Percentiles rank a stretch among this genome's conserved stretches.
phyloP scores from a whole-genome alignment of 1,140 invertebrate genomes.

The Campoletis sonorensis region DNA sequence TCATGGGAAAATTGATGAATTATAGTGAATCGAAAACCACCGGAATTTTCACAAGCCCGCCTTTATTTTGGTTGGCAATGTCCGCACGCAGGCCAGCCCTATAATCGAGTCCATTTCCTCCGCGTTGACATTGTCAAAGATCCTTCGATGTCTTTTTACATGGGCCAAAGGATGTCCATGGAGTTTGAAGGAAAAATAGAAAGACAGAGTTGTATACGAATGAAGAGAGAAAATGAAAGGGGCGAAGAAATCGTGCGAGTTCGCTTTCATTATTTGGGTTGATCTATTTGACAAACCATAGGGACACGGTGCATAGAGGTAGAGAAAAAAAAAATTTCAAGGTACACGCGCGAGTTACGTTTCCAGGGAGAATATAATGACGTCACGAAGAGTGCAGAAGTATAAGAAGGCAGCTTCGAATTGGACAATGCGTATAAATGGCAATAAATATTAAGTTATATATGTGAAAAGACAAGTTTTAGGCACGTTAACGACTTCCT shows the following conservation, averaged over 20 bases:
- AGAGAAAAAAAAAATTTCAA: background rate
- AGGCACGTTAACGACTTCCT: constrained; percentile 38
- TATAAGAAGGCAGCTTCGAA: background rate
- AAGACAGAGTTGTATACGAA: constrained; percentile 12
- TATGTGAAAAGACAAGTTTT: constrained; percentile 28
- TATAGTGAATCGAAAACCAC: background rate
- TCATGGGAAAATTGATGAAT: background rate
- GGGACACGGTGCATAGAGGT: background rate
- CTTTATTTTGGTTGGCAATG: constrained; percentile 34
- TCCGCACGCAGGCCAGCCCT: background rate
- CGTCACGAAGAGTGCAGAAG: constrained; percentile 4
- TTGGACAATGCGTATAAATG: constrained; percentile 16
- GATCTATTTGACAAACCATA: background rate
- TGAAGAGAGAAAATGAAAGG: background rate
- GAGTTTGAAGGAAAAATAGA: background rate
- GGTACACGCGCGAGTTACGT: constrained; percentile 21
- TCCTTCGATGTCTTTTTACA: background rate
- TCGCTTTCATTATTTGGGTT: background rate
- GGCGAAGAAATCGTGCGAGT: background rate
- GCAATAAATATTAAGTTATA: constrained; percentile 33
- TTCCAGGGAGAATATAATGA: background rate
- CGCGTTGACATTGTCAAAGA: background rate
- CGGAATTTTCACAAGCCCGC: constrained; percentile 1
- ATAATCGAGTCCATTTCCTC: background rate
- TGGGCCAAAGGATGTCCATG: background rate